Base-by-base conservation (phyloP, 2,113 vertebrate genomes). In the Circaetus cinerascens region DNA sequence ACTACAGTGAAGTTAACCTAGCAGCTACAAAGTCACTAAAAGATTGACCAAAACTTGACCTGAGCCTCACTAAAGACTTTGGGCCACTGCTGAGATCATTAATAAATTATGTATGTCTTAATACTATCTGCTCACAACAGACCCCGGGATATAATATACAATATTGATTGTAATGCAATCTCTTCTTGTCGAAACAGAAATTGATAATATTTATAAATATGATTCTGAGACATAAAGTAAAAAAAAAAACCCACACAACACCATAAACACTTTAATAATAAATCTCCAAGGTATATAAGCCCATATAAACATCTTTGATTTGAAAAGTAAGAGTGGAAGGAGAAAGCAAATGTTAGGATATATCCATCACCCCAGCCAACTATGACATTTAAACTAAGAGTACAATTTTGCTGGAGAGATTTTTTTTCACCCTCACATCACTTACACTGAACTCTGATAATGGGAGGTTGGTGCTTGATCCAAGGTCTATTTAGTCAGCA, bases 101-200 rank as follows among this genome's bases (percentile, higher is more conserved):
- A 83, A 90, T 88, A 95, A 90, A 95, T 92, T 82, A 81, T 63
- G 20, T 81, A 64, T 80, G 46, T 78, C 57, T 93, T 90, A 90
- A 90, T 88, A 74, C 27, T 67, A 29, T 48, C 59, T 62, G 19
- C 59, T 91, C 56, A 63, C 51, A 80, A 77, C 23, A 84, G 51
- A 89, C 22, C 53, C 36, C 30, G 68, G 64, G 53, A 75, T 87
- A 36, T 60, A 92, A 89, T 86, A 84, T 38, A 27, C 34, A 64
- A 41, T 91, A 97, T 64, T 87, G 84, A 97, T 89, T 72, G 29
- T 27, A 85, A 86, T 7, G 30, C 38, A 91, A 29, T 69, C 38
- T 90, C 74, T 91, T 25, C 73, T 79, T 82, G 26, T 76, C 5
- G 2, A 82, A 95, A 89, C 10, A 57, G 32, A 9, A 66, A 36